phyloP scores from a whole-genome alignment of 2,113 vertebrate genomes.

The Pomatostomus ruficeps region DNA sequence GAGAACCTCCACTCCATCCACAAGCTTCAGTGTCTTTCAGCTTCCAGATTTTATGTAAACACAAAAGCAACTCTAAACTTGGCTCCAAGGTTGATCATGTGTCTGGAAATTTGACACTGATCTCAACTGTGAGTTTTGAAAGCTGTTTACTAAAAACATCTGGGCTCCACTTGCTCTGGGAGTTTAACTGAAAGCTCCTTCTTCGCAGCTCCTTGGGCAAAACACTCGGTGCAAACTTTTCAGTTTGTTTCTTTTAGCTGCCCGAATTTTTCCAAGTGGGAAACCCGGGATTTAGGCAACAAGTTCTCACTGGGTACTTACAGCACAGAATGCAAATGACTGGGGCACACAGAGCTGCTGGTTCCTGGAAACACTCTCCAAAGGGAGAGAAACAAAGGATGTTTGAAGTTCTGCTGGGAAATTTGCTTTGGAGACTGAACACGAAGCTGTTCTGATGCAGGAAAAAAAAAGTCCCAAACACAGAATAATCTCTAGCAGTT shows the following conservation, averaged over 20 bases:
- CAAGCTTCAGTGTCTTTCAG: neutral
- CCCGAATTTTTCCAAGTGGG: neutral
- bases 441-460: neutral
- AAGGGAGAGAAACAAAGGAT: neutral
- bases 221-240: neutral
- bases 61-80: constrained; percentile 20
- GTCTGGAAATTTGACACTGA: neutral
- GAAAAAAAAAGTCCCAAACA: neutral
- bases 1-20: neutral
- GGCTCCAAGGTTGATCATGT: neutral
- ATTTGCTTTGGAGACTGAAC: neutral
- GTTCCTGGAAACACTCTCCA: neutral
- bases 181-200: neutral
- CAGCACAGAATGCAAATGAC: neutral
- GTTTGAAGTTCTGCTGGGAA: neutral
- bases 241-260: neutral
- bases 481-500: neutral
- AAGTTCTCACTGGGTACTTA: neutral
- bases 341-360: neutral
- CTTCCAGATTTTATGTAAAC: neutral
- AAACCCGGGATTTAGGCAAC: neutral
- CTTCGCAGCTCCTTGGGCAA: neutral
- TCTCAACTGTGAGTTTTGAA: neutral
- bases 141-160: neutral
- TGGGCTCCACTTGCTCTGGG: neutral